Conservation (phyloP, 2,888 invertebrate genomes). For the Volucella inflata region DNA sequence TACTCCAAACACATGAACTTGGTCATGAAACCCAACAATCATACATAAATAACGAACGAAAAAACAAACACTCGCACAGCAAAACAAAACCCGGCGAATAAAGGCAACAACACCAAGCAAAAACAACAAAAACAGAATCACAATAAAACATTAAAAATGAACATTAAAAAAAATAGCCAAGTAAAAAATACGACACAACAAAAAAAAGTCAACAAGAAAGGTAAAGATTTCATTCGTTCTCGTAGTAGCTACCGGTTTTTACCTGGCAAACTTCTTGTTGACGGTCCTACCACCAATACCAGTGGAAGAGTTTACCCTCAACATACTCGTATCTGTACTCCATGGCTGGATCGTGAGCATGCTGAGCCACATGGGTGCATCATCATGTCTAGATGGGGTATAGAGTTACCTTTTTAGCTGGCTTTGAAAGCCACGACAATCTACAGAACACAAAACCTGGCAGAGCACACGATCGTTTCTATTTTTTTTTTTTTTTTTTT, state of each 20-base stretch:
- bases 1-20: constrained; percentile 63
- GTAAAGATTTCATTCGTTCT: constrained; percentile 73
- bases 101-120: constrained; percentile 45
- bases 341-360: constrained; percentile 63
- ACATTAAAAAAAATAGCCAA: constrained; percentile 29
- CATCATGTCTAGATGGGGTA: constrained; percentile 71
- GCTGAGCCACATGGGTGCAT: constrained; percentile 74
- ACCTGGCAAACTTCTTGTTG: constrained; percentile 61
- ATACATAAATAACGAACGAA: constrained; percentile 28
- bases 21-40: constrained; percentile 66
- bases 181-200: constrained; percentile 24
- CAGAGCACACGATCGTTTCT: constrained; percentile 66
- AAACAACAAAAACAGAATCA: constrained; percentile 40
- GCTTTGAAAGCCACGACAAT: constrained; percentile 60
- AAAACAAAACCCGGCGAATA: constrained; percentile 57
- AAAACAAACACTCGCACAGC: background rate
- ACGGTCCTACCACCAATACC: constrained; percentile 38
- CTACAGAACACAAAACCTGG: constrained; percentile 52
- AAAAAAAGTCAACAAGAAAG: constrained; percentile 72
- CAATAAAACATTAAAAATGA: constrained; percentile 29
- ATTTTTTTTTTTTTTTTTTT: constrained; percentile 35
- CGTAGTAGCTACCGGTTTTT: constrained; percentile 75
- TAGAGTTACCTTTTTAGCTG: constrained; percentile 69
- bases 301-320: constrained; percentile 60
- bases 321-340: constrained; percentile 20